Evolutionary conservation across 2,888 invertebrate species (phyloP), one percentile per base, ranked within the genome.

Genomic region (Sminthurides aquaticus): DNA sequence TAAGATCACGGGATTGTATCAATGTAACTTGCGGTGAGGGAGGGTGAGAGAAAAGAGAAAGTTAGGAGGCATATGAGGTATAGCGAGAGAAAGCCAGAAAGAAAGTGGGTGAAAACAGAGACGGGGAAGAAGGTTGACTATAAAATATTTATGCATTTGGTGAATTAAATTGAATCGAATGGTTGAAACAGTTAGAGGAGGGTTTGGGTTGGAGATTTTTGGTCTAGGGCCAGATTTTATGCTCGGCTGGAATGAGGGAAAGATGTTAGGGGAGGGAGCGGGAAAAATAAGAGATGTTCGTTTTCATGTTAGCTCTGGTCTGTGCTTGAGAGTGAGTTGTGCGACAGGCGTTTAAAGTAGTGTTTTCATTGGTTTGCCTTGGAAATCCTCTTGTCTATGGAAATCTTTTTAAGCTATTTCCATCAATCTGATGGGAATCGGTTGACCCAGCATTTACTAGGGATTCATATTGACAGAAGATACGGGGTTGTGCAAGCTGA

Each of bases 81-180:
- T n/a, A n/a, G n/a, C n/a, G n/a, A n/a, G n/a, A n/a, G n/a, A n/a
- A n/a, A n/a, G n/a, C n/a, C n/a, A 29, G 57, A 15, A 43, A 15
- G 11, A 8, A 22, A 43, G 43, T 5, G 43, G 43, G 15, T 34
- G 43, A 34, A 15, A 34, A 34, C 8, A 15, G 8, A 15, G 43
- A 5, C 43, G 43, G 8, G 15, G 15, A 34, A 11, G 43, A 5
- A 34, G 43, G 43, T 15, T n/a, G 20, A 55, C 57, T 64, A 68
- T 70, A 66, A 67, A 67, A 69, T 69, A 69, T 70, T 65, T 68
- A 66, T 70, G 64, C 70, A 69, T 69, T 69, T 69, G 67, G 57
- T 61, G 68, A 68, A 70, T 70, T 70, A 70, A 69, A 70, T 68
- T 68, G 66, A 70, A 68, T 67, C 64, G 58, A 66, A 26, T 62